Percentiles rank a stretch among this genome's conserved stretches.
phyloP scores from a whole-genome alignment of 2,888 invertebrate genomes.

The Cylloceria caligata region DNA sequence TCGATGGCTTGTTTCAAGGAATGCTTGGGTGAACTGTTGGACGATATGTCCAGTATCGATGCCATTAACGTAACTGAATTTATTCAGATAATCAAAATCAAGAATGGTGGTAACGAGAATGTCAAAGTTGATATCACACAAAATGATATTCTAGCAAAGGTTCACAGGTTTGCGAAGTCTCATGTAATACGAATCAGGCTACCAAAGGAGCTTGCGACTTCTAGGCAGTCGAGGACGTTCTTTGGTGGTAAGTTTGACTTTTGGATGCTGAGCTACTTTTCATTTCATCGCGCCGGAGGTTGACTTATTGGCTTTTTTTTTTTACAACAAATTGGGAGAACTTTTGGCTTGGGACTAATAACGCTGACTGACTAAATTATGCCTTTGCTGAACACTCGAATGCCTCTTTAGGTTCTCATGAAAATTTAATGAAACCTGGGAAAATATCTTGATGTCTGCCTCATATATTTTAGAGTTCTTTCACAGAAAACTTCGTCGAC shows the following conservation, averaged over 20 bases:
- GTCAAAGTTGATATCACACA: conserved; percentile 58
- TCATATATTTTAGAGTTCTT: conserved; percentile 45
- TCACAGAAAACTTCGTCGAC: conserved; percentile 55
- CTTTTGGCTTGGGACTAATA: conserved; percentile 33
- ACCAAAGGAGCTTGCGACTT: conserved; percentile 85
- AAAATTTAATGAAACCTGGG: not conserved
- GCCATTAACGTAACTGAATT: conserved; percentile 87
- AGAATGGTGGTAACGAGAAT: conserved; percentile 33
- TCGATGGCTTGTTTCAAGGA: conserved; percentile 74
- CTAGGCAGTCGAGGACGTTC: conserved; percentile 79
- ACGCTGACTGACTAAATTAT: conserved; percentile 12
- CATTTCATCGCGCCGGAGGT: conserved; percentile 30
- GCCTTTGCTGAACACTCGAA: conserved; percentile 8
- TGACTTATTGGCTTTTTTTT: conserved; percentile 20
- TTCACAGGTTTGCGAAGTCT: conserved; percentile 87
- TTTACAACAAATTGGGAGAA: conserved; percentile 12
- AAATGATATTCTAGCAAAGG: conserved; percentile 86
- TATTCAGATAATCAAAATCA: conserved; percentile 83
- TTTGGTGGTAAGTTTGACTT: conserved; percentile 81
- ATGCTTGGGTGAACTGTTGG: conserved; percentile 86
- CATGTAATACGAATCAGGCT: conserved; percentile 89
- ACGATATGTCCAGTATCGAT: conserved; percentile 86
- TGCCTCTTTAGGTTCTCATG: not conserved
- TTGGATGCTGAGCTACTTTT: not conserved
- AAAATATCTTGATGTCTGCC: conserved; percentile 19